A percentile compares a stretch with the other conserved stretches of the same genome.
These are phyloP conservation scores for Squalus acanthias DNA, from an alignment of 2,797 vertebrate species.

Conservation along the genomic window DNA sequence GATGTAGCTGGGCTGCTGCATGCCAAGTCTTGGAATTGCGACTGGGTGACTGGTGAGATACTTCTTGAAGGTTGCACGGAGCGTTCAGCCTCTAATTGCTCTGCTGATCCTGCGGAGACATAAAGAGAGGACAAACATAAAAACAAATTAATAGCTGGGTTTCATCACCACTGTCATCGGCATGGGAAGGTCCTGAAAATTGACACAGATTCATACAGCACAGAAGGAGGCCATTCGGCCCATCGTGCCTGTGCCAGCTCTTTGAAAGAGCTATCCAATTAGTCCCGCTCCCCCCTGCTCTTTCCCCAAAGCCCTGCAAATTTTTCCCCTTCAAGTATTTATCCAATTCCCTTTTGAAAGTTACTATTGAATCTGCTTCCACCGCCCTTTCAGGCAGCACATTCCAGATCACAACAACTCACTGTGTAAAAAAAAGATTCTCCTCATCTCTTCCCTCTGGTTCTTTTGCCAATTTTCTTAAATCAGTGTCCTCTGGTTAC, in stretches of 20 bases:
- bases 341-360: not conserved
- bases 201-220: not conserved
- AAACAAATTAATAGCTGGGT: not conserved
- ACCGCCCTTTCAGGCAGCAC: not conserved
- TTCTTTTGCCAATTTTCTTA: not conserved
- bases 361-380: not conserved
- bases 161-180: not conserved
- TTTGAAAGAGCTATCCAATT: not conserved
- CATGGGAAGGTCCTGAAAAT: not conserved
- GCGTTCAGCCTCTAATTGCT: not conserved
- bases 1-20: not conserved
- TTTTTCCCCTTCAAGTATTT: not conserved
- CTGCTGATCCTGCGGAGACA: not conserved
- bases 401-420: not conserved
- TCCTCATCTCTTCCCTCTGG: not conserved
- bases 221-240: not conserved
- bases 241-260: not conserved
- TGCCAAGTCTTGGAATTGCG: not conserved
- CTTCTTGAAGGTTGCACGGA: not conserved
- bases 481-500: not conserved
- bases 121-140: not conserved
- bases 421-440: not conserved
- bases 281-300: not conserved
- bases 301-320: not conserved
- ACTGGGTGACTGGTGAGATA: not conserved